Evolutionary conservation across 1,140 invertebrate species (phyloP).

Genomic region (Drosophila navojoa): DNA sequence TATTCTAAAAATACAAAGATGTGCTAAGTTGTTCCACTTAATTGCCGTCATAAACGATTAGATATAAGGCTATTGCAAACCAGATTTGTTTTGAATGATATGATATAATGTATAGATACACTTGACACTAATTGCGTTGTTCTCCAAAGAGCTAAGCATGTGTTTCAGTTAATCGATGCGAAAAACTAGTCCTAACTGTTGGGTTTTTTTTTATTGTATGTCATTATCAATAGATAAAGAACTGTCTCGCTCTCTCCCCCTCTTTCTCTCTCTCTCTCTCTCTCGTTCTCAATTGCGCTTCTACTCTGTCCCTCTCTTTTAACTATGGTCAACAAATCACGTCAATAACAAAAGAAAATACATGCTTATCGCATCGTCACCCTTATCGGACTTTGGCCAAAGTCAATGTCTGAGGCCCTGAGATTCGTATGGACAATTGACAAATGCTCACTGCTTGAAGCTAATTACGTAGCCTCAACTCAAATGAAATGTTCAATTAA

Average conservation of each 20-base stretch:
- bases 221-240: constrained; percentile 17
- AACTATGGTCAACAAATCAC: constrained; percentile 29
- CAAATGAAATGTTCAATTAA: constrained; percentile 45
- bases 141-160: constrained; percentile 3
- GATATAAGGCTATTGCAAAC: constrained; percentile 6
- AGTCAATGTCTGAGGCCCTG: constrained; percentile 42
- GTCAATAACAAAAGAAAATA: neutral
- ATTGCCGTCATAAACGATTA: constrained; percentile 15
- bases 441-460: constrained; percentile 4
- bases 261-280: neutral
- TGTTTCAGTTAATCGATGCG: constrained; percentile 5
- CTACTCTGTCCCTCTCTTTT: neutral
- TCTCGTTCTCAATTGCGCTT: neutral
- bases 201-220: neutral
- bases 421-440: constrained; percentile 31
- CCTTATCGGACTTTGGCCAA: constrained; percentile 38
- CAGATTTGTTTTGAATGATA: constrained; percentile 5
- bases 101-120: constrained; percentile 7
- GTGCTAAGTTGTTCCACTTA: constrained; percentile 6
- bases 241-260: neutral
- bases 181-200: neutral
- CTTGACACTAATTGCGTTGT: constrained; percentile 19
- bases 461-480: constrained; percentile 33
- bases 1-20: neutral
- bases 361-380: constrained; percentile 27